Evolutionary conservation across 2,797 vertebrate species (phyloP).

Genomic region (Gallinago solitaria): DNA sequence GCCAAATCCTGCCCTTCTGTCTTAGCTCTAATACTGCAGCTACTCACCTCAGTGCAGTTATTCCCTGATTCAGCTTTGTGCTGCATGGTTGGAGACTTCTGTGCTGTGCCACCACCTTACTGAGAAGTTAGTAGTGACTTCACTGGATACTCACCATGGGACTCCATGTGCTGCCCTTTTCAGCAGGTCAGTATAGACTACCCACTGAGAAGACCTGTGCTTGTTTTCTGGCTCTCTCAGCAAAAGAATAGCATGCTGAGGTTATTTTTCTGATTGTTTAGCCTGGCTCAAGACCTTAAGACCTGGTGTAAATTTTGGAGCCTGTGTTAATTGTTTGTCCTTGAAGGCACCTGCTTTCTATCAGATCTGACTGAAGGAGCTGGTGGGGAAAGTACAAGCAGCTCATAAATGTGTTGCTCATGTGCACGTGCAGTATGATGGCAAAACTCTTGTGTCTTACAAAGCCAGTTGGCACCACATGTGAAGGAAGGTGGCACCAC

Average conservation of each 20-base stretch:
- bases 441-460: neutral
- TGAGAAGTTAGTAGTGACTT: neutral
- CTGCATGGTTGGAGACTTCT: neutral
- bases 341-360: neutral
- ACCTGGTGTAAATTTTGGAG: neutral
- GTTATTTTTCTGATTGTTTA: neutral
- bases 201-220: neutral
- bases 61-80: neutral
- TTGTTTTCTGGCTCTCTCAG: neutral
- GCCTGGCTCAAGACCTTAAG: neutral
- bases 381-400: neutral
- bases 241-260: neutral
- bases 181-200: neutral
- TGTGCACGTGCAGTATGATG: too few relatives aligned
- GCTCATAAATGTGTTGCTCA: rapidly evolving
- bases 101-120: neutral
- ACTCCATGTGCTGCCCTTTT: neutral
- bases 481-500: neutral
- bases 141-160: neutral
- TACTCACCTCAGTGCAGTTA: neutral
- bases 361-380: neutral
- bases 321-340: neutral
- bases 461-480: neutral
- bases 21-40: neutral
- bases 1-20: neutral